Percentiles rank a stretch among this genome's conserved stretches.
phyloP scores from a whole-genome alignment of 2,113 vertebrate genomes.

The Microtus ochrogaster region DNA sequence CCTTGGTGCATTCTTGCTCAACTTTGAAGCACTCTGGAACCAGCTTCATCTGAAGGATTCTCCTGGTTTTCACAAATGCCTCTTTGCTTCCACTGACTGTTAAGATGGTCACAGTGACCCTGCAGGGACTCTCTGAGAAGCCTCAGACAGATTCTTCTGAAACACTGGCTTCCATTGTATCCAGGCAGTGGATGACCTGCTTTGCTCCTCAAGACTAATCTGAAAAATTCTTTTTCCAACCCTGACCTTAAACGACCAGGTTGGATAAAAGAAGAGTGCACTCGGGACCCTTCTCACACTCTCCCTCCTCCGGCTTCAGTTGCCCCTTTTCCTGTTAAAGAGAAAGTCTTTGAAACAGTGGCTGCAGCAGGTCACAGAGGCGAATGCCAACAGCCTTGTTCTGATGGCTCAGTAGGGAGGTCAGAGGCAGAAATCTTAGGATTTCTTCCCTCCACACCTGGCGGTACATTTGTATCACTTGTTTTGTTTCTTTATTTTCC shows the following conservation, averaged over 20 bases:
- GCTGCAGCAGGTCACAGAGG: neutral
- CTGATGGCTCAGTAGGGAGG: neutral
- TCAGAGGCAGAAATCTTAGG: neutral
- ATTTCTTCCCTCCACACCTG: too few relatives aligned
- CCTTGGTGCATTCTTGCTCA: neutral
- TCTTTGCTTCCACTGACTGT: neutral
- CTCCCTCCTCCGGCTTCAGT: neutral
- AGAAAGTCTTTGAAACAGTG: too few relatives aligned
- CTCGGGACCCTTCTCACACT: neutral
- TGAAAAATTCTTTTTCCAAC: neutral
- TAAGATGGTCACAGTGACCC: neutral
- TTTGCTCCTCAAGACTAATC: neutral
- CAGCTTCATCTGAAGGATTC: neutral
- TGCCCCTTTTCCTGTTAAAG: too few relatives aligned
- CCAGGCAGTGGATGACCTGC: neutral
- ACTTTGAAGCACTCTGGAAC: neutral
- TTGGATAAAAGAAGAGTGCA: neutral
- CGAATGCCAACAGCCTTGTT: neutral
- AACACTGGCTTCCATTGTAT: neutral
- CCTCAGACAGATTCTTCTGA: neutral
- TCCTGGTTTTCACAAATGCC: neutral
- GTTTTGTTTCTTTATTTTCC: neutral
- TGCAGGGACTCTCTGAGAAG: neutral
- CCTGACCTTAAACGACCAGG: neutral
- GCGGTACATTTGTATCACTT: rapidly evolving